Evolutionary conservation across 2,888 invertebrate species (phyloP).

Genomic region (Nephrotoma guestfalica): DNA sequence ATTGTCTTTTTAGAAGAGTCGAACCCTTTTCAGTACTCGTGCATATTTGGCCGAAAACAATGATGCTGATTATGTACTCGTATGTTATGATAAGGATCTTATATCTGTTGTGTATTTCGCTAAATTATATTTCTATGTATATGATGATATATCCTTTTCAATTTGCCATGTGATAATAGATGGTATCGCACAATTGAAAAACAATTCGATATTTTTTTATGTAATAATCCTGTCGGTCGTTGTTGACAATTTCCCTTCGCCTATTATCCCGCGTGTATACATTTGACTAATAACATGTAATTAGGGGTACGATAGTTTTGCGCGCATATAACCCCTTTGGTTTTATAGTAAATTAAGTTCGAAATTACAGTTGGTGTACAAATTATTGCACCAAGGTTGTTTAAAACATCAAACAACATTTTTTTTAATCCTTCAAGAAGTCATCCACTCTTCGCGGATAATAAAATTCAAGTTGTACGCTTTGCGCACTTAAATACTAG

Average conservation of each 20-base stretch:
- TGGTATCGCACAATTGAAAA: not conserved
- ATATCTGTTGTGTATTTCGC: not conserved
- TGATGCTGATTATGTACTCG: not conserved
- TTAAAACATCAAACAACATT: not conserved
- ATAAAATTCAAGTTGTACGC: not conserved
- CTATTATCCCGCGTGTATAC: not conserved
- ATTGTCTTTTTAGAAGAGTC: not conserved
- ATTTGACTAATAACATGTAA: not conserved
- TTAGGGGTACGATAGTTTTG: not conserved
- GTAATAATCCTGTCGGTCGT: not conserved
- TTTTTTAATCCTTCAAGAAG: not conserved
- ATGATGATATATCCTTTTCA: not conserved
- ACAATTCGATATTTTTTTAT: not conserved
- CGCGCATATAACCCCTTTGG: not conserved
- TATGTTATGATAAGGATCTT: not conserved
- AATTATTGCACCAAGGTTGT: not conserved
- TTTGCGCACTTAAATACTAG: not conserved
- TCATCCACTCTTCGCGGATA: not conserved
- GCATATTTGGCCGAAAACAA: not conserved
- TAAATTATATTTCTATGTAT: not conserved
- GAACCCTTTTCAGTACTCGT: not conserved
- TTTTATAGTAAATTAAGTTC: not conserved
- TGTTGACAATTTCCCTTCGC: not conserved
- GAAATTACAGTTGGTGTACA: not conserved
- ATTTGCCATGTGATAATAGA: not conserved